Conservation (phyloP, 2,797 vertebrate species). For the Vespertilio murinus region DNA sequence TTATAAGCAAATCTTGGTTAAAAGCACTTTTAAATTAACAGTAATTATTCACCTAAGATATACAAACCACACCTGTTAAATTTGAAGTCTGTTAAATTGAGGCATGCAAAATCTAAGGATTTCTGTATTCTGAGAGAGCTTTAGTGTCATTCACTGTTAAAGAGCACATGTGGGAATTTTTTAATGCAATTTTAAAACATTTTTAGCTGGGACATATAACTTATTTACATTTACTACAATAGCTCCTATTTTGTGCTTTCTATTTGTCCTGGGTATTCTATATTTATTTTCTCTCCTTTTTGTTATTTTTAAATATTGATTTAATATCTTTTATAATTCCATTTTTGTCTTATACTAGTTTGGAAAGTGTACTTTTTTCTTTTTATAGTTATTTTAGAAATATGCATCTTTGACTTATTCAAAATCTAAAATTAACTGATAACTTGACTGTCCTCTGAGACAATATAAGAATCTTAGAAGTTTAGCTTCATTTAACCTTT, state of each 20-base stretch:
- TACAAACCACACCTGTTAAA: neutral
- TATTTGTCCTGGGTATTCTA: neutral
- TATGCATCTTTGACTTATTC: neutral
- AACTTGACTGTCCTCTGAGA: neutral
- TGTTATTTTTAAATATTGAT: neutral
- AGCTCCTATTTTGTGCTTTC: neutral
- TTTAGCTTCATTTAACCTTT: neutral
- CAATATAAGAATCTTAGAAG: neutral
- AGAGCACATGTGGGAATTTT: neutral
- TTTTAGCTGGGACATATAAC: neutral
- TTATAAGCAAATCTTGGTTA: neutral
- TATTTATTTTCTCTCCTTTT: neutral
- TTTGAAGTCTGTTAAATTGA: neutral
- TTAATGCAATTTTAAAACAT: neutral
- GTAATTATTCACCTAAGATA: neutral
- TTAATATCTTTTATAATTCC: neutral
- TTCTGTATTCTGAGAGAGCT: neutral
- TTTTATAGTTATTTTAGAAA: conserved; percentile 8
- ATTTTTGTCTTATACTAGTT: neutral
- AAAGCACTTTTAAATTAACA: neutral
- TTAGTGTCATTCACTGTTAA: neutral
- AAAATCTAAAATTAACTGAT: neutral
- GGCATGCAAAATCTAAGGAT: neutral
- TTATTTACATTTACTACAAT: neutral
- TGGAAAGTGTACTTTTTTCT: neutral